These are phyloP conservation scores for Tubulanus polymorphus DNA, from an alignment of 2,888 invertebrate species.

Conservation along the genomic window DNA sequence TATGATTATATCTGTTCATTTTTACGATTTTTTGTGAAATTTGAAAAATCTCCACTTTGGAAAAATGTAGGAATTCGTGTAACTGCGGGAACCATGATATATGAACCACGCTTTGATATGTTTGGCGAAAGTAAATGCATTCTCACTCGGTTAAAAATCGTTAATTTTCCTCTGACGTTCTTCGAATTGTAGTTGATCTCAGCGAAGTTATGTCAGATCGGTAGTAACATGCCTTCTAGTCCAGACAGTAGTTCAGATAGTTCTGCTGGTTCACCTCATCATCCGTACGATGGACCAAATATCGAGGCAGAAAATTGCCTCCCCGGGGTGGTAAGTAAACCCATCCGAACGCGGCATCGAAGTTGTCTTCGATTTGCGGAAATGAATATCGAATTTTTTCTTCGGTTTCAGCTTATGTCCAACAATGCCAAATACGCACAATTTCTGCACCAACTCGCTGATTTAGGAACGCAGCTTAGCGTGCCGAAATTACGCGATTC, in stretches of 20 bases:
- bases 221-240: slow-evolving; percentile 62
- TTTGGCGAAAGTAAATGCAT: too few relatives aligned
- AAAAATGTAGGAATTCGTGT: too few relatives aligned
- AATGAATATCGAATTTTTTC: neutral
- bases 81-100: too few relatives aligned
- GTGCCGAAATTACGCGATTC: slow-evolving; percentile 79
- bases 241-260: slow-evolving; percentile 94
- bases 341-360: too few relatives aligned
- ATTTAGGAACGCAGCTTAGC: slow-evolving; percentile 77
- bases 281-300: slow-evolving; percentile 72
- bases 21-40: too few relatives aligned
- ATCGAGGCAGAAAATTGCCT: slow-evolving; percentile 81
- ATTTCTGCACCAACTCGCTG: slow-evolving; percentile 69
- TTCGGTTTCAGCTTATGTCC: slow-evolving; percentile 69
- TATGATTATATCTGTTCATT: too few relatives aligned
- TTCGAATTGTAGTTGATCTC: slow-evolving; percentile 73
- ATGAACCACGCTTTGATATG: too few relatives aligned
- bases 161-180: too few relatives aligned
- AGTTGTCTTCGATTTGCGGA: too few relatives aligned
- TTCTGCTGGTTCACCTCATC: slow-evolving; percentile 86
- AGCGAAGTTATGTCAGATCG: slow-evolving; percentile 71
- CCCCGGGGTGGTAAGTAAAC: slow-evolving; percentile 78
- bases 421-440: slow-evolving; percentile 63
- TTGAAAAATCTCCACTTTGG: too few relatives aligned
- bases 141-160: too few relatives aligned